These are phyloP conservation scores for Umimayanthus kanabou DNA, from an alignment of 92 coral and sea anemone species.

Conservation along the genomic window DNA sequence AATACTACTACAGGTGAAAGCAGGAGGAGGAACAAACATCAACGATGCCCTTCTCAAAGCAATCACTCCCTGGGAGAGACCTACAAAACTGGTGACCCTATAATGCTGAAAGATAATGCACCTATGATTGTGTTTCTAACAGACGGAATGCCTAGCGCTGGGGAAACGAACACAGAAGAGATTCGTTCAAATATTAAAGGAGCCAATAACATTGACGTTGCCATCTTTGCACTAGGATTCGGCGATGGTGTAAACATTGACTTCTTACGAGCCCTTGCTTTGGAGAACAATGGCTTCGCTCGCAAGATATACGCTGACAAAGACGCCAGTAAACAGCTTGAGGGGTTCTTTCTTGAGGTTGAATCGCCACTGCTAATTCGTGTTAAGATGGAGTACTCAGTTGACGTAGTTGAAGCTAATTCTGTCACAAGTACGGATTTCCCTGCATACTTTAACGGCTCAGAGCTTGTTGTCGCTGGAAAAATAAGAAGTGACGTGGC, in stretches of 20 bases:
- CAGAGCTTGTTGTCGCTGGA: slow-evolving; percentile 63
- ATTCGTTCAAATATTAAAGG: slow-evolving; percentile 42
- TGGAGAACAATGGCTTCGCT: slow-evolving; percentile 48
- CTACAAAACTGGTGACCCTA: not conserved
- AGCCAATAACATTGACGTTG: slow-evolving; percentile 28
- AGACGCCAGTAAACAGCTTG: slow-evolving; percentile 55
- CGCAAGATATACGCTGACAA: slow-evolving; percentile 56
- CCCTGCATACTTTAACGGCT: slow-evolving; percentile 51
- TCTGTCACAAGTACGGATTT: slow-evolving; percentile 41
- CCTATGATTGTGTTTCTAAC: slow-evolving; percentile 58
- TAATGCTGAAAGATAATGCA: slow-evolving; percentile 22
- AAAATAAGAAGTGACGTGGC: slow-evolving; percentile 40
- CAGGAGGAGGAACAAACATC: slow-evolving; percentile 51
- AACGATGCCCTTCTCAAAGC: slow-evolving; percentile 45
- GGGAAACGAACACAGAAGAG: slow-evolving; percentile 17
- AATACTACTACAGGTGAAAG: slow-evolving; percentile 8
- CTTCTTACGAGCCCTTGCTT: slow-evolving; percentile 47
- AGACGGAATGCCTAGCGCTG: slow-evolving; percentile 59
- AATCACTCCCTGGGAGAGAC: slow-evolving; percentile 18
- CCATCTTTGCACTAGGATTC: slow-evolving; percentile 58
- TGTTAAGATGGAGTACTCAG: slow-evolving; percentile 50
- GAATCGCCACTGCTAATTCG: slow-evolving; percentile 48
- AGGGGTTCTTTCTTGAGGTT: slow-evolving; percentile 58
- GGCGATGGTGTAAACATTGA: slow-evolving; percentile 50
- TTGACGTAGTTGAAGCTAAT: slow-evolving; percentile 35